Evolutionary conservation across 2,888 invertebrate genomes (phyloP), one percentile per base, ranked within the genome.

Genomic region (Quadroppia sp.): DNA sequence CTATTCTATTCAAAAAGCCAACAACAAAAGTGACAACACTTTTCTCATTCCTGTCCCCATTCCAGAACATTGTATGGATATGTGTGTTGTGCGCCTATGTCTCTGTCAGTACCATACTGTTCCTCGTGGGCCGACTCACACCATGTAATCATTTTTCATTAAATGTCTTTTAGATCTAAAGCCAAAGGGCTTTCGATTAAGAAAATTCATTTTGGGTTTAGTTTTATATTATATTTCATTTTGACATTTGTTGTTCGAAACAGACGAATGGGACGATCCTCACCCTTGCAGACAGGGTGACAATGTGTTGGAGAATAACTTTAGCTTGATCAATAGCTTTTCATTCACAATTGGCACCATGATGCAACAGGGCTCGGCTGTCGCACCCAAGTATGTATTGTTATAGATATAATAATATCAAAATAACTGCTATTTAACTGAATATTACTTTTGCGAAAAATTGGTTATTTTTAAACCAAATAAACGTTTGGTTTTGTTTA

Each of bases 291-390:
- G 92, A 82, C 91, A 42, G 71, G 89, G 91, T 77, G 90, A 91
- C 78, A 75, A 76, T 71, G 77, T 77, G 2, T 84, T 94, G 82
- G 93, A 94, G 85, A 95, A 94, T 82, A 91, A 92, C 83, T 95
- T 96, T 85, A 93, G 90, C 85, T 90, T 82, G 87, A 90, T 85
- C 84, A 95, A 95, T 87, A 94, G 94, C 85, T 89, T 97, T 86
- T 97, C 96, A 96, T 97, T 97, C 85, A 93, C 94, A 79, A 93
- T 95, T 80, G 92, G 93, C 80, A 92, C 93, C 50, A 87, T 94
- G 80, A 92, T 94, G 91, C 94, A 94, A 83, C 94, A 95, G 85
- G 94, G 94, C 82, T 94, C 93, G 85, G 94, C 94, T 85, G 92
- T 94, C 84, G 86, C 94, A 80, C 94, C 94, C 83, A 92, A 92